Conservation (phyloP, 2,797 vertebrate species). For the Graptemys geographica region DNA sequence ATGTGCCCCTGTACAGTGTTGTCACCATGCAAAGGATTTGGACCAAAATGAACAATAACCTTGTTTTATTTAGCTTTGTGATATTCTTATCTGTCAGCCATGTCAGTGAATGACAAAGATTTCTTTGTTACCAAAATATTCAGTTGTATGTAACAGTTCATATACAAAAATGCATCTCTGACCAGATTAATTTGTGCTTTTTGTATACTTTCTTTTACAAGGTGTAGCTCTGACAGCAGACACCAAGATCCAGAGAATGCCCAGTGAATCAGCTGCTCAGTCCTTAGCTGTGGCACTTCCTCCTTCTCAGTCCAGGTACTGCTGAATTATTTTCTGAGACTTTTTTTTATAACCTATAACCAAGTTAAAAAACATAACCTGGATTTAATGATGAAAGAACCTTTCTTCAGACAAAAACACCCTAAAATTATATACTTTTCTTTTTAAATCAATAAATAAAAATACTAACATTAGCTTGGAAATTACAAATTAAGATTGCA, state of each 20-base stretch:
- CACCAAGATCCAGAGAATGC: constrained; percentile 95
- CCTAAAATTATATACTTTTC: background rate
- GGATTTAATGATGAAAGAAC: background rate
- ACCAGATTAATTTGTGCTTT: background rate
- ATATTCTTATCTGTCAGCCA: background rate
- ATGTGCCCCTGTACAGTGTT: accelerated
- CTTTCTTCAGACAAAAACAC: background rate
- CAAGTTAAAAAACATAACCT: background rate
- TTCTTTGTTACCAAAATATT: background rate
- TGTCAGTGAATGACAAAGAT: background rate
- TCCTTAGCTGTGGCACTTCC: constrained; percentile 92
- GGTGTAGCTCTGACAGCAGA: constrained; percentile 95
- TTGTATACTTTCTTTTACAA: constrained; percentile 45
- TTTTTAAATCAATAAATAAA: background rate
- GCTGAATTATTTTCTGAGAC: background rate
- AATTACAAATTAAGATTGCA: background rate
- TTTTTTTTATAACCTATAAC: background rate
- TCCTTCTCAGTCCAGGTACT: constrained; percentile 91
- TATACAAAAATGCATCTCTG: background rate
- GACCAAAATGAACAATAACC: background rate
- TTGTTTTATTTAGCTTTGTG: background rate
- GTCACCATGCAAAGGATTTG: background rate
- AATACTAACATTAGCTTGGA: background rate
- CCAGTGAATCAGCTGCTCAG: constrained; percentile 92
- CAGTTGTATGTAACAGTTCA: background rate